A percentile compares a stretch with the other conserved stretches of the same genome.
Evolutionary conservation across 2,113 vertebrate species (phyloP).

Genomic region (Cynocephalus volans): DNA sequence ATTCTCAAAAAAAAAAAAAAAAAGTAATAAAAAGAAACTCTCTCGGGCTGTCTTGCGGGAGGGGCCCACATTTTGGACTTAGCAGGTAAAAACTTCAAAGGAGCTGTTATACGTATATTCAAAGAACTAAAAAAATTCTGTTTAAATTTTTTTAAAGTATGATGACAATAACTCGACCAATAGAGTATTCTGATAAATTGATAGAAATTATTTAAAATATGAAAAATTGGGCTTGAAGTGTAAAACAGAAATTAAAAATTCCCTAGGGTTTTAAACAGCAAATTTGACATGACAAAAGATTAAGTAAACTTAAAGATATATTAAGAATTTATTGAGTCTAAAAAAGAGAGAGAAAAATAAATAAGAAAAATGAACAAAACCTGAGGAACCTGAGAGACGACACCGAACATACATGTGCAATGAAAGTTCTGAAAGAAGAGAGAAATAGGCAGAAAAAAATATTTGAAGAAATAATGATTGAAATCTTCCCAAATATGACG

Average conservation of each 20-base stretch:
- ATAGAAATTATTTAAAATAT: background rate
- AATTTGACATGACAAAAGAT: background rate
- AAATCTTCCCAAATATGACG: background rate
- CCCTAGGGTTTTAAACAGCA: background rate
- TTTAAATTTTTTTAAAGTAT: background rate
- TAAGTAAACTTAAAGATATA: background rate
- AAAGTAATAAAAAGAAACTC: background rate
- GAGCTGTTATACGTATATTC: background rate
- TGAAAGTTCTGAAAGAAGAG: background rate
- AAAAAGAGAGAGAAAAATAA: conserved; percentile 11
- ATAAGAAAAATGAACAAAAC: background rate
- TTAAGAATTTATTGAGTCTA: background rate
- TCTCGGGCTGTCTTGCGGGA: background rate
- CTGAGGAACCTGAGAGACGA: background rate
- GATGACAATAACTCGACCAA: background rate
- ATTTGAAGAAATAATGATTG: background rate
- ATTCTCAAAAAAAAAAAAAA: background rate
- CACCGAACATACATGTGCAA: background rate
- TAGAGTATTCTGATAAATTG: background rate
- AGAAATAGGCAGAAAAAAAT: background rate
- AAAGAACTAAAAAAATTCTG: conserved; percentile 32
- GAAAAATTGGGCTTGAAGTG: background rate
- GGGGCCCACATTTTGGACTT: background rate
- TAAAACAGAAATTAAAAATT: background rate
- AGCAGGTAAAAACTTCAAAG: background rate